Percentiles rank a stretch among this genome's conserved stretches.
Conservation (phyloP, 30 jellyfish, hydroid and myxozoan genomes). For the Haliclystus octoradiatus region DNA sequence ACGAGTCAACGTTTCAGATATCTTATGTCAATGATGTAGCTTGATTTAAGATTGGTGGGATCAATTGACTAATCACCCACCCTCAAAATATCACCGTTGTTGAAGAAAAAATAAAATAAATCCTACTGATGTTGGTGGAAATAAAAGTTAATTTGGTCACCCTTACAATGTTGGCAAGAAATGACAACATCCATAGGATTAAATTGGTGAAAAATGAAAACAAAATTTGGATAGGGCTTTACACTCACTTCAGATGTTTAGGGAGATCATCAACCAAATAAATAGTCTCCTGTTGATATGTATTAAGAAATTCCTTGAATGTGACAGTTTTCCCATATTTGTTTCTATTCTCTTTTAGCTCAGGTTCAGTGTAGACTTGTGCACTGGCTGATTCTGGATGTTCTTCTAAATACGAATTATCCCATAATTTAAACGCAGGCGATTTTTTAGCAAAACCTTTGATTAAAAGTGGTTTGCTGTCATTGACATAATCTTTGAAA, state of each 20-base stretch:
- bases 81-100: too few relatives aligned
- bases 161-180: too few relatives aligned
- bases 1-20: too few relatives aligned
- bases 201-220: too few relatives aligned
- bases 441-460: slow-evolving; percentile 56
- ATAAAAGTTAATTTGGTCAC: too few relatives aligned
- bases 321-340: slow-evolving; percentile 47
- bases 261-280: slow-evolving; percentile 91
- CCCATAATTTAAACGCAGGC: slow-evolving; percentile 76
- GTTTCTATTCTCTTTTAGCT: slow-evolving; percentile 58
- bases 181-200: too few relatives aligned
- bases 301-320: slow-evolving; percentile 48
- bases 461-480: slow-evolving; percentile 62
- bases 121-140: too few relatives aligned
- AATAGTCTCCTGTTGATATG: slow-evolving; percentile 40
- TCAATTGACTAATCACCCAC: too few relatives aligned
- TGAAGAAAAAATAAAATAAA: too few relatives aligned
- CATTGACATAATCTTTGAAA: slow-evolving; percentile 55
- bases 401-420: slow-evolving; percentile 50
- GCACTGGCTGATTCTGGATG: slow-evolving; percentile 65
- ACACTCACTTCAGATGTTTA: slow-evolving; percentile 59
- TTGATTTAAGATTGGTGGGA: too few relatives aligned
- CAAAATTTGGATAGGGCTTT: too few relatives aligned
- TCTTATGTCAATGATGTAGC: too few relatives aligned
- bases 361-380: slow-evolving; percentile 54